Conservation (phyloP, 1,140 invertebrate genomes). For the Anagrus nilaparvatae region DNA sequence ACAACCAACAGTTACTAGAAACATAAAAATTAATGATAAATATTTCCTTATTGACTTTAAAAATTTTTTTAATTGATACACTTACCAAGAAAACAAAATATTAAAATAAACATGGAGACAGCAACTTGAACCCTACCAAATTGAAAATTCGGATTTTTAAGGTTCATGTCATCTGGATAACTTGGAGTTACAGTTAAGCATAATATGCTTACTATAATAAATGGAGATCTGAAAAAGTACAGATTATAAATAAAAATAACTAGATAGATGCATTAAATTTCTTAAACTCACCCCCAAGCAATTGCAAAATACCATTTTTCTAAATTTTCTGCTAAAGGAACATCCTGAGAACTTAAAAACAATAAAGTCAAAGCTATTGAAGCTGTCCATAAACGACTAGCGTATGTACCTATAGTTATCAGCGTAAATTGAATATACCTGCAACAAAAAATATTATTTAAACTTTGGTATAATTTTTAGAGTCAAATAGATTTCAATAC, state of each 20-base stretch:
- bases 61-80: constrained; percentile 12
- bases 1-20: constrained; percentile 58
- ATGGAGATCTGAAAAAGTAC: constrained; percentile 41
- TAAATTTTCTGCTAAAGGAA: constrained; percentile 67
- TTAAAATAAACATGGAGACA: constrained; percentile 51
- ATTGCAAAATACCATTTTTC: constrained; percentile 59
- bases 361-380: constrained; percentile 70
- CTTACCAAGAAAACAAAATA: constrained; percentile 58
- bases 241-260: constrained; percentile 9
- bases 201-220: constrained; percentile 35
- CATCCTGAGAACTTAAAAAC: constrained; percentile 69
- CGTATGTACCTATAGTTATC: constrained; percentile 63
- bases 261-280: not conserved
- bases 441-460: constrained; percentile 2
- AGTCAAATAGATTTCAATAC: constrained; percentile 19
- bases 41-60: constrained; percentile 4
- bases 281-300: constrained; percentile 62
- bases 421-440: constrained; percentile 63
- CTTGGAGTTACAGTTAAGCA: constrained; percentile 23
- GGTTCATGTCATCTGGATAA: constrained; percentile 33
- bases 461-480: not conserved
- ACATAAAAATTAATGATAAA: constrained; percentile 13
- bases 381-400: constrained; percentile 72
- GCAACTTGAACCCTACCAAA: constrained; percentile 64
- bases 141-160: constrained; percentile 69